Evolutionary conservation across 2,797 vertebrate species (phyloP).

Genomic region (Lates japonicus): DNA sequence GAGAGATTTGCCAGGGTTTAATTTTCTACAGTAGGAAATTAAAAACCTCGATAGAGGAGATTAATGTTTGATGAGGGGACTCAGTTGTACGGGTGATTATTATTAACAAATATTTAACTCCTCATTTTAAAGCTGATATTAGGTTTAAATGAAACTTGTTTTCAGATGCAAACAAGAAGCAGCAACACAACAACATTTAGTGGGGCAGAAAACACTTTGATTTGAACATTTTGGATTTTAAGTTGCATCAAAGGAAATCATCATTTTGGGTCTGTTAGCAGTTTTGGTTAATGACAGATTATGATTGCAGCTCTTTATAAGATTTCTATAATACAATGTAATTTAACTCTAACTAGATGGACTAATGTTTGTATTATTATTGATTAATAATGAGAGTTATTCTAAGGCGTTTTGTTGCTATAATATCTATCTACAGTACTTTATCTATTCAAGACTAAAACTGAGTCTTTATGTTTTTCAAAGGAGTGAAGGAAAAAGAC

Average conservation of each 20-base stretch:
- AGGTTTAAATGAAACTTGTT: conserved; percentile 12
- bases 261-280: conserved; percentile 67
- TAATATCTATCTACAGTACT: background rate
- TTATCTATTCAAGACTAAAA: conserved; percentile 14
- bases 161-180: background rate
- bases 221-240: conserved; percentile 7
- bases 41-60: conserved; percentile 15
- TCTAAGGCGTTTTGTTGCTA: background rate
- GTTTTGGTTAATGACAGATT: conserved; percentile 61
- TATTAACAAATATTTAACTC: conserved; percentile 1
- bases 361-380: conserved; percentile 20
- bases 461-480: background rate
- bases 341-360: conserved; percentile 5
- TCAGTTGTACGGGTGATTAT: conserved; percentile 21
- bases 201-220: background rate
- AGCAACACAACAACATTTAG: conserved; percentile 1
- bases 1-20: background rate
- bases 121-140: conserved; percentile 5
- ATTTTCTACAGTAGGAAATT: background rate
- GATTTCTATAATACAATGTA: conserved; percentile 15
- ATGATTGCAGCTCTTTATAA: conserved; percentile 12
- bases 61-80: background rate
- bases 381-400: conserved; percentile 13
- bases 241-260: conserved; percentile 6
- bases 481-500: background rate